A percentile compares a stretch with the other conserved stretches of the same genome.
Evolutionary conservation across 2,888 invertebrate genomes (phyloP).

Genomic region (Ptilodon capucinus): DNA sequence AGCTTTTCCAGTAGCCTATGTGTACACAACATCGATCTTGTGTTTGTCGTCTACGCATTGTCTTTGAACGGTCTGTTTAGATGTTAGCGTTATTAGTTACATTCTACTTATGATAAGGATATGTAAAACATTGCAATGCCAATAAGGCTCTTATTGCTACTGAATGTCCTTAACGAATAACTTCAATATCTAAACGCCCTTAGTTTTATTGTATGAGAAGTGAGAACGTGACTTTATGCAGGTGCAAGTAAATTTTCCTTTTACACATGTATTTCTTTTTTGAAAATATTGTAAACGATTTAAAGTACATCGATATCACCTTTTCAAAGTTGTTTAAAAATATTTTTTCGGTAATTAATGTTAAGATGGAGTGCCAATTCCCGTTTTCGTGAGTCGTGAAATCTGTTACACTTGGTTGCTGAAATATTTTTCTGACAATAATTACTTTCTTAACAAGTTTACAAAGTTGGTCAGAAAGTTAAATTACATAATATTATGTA

Average conservation of each 20-base stretch:
- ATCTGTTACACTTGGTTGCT: neutral
- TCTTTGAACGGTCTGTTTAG: neutral
- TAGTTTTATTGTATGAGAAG: neutral
- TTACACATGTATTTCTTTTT: neutral
- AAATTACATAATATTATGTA: too few species aligned
- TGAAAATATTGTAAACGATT: neutral
- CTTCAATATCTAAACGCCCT: neutral
- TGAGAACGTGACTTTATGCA: neutral
- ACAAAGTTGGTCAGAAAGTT: too few species aligned
- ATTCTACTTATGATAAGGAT: neutral
- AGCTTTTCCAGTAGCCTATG: conserved; percentile 1
- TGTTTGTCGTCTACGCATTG: neutral
- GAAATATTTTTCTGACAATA: neutral
- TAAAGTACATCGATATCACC: neutral
- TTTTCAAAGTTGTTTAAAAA: neutral
- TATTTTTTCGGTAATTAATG: neutral
- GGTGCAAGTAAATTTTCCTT: neutral
- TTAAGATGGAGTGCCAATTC: neutral
- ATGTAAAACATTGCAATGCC: neutral
- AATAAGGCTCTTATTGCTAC: neutral
- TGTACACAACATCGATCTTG: conserved; percentile 17
- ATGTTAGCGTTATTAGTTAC: neutral
- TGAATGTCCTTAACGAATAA: neutral
- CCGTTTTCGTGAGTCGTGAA: neutral
- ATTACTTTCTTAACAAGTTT: too few species aligned